Conservation (phyloP, 2,113 vertebrate genomes). For the Gadus chalcogrammus region DNA sequence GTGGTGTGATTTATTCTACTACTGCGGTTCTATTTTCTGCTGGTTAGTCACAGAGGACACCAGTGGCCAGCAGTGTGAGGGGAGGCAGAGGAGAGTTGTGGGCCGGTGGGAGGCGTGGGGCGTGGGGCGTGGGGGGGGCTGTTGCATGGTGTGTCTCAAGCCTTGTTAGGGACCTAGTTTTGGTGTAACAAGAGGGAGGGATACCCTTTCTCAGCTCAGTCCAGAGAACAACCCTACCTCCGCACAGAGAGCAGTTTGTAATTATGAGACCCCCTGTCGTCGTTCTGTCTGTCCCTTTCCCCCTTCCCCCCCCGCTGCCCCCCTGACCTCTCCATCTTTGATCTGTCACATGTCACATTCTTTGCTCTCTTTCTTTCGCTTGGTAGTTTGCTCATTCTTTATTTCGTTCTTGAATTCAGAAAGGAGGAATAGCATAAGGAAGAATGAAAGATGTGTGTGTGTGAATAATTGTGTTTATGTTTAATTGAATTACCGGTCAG, state of each 20-base stretch:
- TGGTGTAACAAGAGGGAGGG: conserved; percentile 1
- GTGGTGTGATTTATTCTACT: conserved; percentile 40
- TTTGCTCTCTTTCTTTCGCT: conserved; percentile 25
- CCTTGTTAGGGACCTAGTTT: conserved; percentile 59
- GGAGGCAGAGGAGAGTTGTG: conserved; percentile 48
- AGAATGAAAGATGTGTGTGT: not conserved
- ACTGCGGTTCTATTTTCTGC: conserved; percentile 31
- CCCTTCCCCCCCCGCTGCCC: conserved; percentile 55
- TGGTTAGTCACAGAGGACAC: conserved; percentile 67
- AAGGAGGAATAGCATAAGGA: conserved; percentile 28
- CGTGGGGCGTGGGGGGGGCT: conserved; percentile 62
- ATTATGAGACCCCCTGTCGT: conserved; percentile 94
- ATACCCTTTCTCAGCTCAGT: conserved; percentile 72
- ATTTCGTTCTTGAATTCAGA: conserved; percentile 58
- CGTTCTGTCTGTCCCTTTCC: conserved; percentile 47
- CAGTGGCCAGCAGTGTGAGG: conserved; percentile 65
- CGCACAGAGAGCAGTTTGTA: conserved; percentile 83
- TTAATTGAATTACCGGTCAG: too few relatives aligned
- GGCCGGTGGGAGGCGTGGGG: conserved; percentile 25
- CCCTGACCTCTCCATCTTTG: conserved; percentile 90
- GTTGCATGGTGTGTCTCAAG: conserved; percentile 61
- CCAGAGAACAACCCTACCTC: too few relatives aligned
- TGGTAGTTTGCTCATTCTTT: too few relatives aligned
- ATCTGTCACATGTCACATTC: conserved; percentile 88
- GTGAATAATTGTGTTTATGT: not conserved